These are phyloP conservation scores for Brachionus manjavacas DNA, from an alignment of 1,140 invertebrate genomes.

Conservation along the genomic window DNA sequence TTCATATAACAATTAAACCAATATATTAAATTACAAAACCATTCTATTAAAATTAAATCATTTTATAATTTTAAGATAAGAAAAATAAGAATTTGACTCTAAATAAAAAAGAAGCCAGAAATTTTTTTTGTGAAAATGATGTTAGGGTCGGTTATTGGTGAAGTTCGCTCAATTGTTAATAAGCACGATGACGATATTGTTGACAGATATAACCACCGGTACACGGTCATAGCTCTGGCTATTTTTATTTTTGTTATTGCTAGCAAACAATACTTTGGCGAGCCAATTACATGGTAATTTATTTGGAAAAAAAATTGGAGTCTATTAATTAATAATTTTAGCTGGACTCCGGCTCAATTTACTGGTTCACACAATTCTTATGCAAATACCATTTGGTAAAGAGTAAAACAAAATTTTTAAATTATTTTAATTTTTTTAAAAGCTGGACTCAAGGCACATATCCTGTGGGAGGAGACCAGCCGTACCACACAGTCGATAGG, in stretches of 20 bases:
- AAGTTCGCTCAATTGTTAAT: neutral
- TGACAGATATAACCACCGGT: slow-evolving; percentile 60
- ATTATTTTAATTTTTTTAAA: neutral
- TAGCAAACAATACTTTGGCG: slow-evolving; percentile 88
- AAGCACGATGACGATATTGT: slow-evolving; percentile 61
- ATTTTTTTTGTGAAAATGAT: neutral
- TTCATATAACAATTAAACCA: neutral
- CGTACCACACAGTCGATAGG: slow-evolving; percentile 38
- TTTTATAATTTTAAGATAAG: neutral
- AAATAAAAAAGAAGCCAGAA: neutral
- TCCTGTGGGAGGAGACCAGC: slow-evolving; percentile 30
- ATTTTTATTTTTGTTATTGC: slow-evolving; percentile 69
- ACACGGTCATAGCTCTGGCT: slow-evolving; percentile 60
- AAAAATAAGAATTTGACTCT: neutral
- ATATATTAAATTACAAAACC: neutral
- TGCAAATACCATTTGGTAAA: slow-evolving; percentile 88
- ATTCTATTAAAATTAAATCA: neutral
- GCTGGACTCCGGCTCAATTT: slow-evolving; percentile 58
- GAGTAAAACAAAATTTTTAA: slow-evolving; percentile 50
- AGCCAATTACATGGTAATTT: slow-evolving; percentile 55
- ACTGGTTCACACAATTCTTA: slow-evolving; percentile 50
- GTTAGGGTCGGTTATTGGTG: slow-evolving; percentile 13
- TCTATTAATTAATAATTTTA: no score
- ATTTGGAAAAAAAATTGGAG: slow-evolving; percentile 37
- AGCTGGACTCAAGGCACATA: slow-evolving; percentile 39